Base-by-base conservation (phyloP, 2,888 invertebrate genomes). In the Empis livida region DNA sequence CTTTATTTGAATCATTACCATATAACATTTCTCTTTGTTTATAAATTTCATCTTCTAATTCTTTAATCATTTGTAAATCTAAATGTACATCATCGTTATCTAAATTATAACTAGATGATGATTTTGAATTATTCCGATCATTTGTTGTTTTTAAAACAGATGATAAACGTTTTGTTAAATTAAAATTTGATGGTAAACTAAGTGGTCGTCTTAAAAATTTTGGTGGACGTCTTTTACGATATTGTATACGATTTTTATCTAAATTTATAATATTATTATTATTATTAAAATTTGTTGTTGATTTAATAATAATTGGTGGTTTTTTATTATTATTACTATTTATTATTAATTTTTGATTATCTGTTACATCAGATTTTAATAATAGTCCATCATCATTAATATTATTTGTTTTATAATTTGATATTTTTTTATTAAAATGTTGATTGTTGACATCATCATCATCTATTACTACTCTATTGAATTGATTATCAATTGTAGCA, bases 221-320 rank as follows among this genome's bases (percentile, higher is more conserved):
- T 37, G 50, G 30, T 27, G 27, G 39, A 20, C 39, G 16, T 14
- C 48, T 43, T 68, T 71, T 57, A 72, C 73, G 31, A 15, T 45
- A 44, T 15, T 47, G 40, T n/a, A 52, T 54, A 20, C 50, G 45
- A 51, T 54, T 52, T 47, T 52, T 52, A 39, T 54, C 52, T 20
- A 54, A 44, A 49, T 54, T 52, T 32, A 54, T 50, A 16, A 53
- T 20, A 48, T 41, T 41, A 27, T 41, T 41, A 27, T 41, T 14
- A n/a, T 13, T 27, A n/a, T 41, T 41, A 16, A 41, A n/a, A n/a
- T n/a, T n/a, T n/a, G n/a, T 27, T 9, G 13, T 35, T 27, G 23
- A 27, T 27, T 39, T 39, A 11, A 39, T 17, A 13, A 39, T 39
- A 17, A 39, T 17, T 39, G 39, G 39, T 39, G 39, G 39, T 23